phyloP scores from a whole-genome alignment of 2,888 invertebrate genomes.

The Carcina quercana region DNA sequence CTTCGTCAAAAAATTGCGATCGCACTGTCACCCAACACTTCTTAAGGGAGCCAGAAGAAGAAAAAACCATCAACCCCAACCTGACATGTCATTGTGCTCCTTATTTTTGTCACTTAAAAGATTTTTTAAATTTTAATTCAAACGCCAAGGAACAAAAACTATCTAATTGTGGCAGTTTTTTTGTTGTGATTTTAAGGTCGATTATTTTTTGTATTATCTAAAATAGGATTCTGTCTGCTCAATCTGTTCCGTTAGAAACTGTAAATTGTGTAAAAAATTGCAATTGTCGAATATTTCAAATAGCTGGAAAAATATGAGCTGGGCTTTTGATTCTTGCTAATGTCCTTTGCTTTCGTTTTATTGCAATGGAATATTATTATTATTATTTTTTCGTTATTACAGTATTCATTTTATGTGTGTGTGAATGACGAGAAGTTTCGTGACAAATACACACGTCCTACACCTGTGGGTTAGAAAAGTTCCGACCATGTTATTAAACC shows the following conservation, averaged over 20 bases:
- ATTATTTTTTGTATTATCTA: conserved; percentile 61
- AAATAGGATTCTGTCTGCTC: no score
- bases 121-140: conserved; percentile 49
- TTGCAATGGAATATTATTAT: no score
- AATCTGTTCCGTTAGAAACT: no score
- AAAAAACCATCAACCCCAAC: conserved; percentile 54
- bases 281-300: no score
- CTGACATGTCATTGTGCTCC: conserved; percentile 66
- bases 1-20: conserved; percentile 65
- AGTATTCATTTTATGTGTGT: no score
- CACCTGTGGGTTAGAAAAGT: conserved; percentile 58
- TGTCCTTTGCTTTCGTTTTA: no score
- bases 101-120: conserved; percentile 65
- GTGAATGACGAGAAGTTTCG: no score
- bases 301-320: no score
- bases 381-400: no score
- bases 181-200: conserved; percentile 62
- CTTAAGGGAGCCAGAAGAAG: conserved; percentile 38
- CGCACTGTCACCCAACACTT: conserved; percentile 65
- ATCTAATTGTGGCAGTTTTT: conserved; percentile 72
- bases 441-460: no score
- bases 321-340: no score
- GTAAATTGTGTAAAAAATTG: no score
- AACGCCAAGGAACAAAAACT: conserved; percentile 60
- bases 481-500: conserved; percentile 62